A percentile compares a stretch with the other conserved stretches of the same genome.
These are phyloP conservation scores for Protosalanx chinensis DNA, from an alignment of 2,797 vertebrate genomes.

Conservation along the genomic window DNA sequence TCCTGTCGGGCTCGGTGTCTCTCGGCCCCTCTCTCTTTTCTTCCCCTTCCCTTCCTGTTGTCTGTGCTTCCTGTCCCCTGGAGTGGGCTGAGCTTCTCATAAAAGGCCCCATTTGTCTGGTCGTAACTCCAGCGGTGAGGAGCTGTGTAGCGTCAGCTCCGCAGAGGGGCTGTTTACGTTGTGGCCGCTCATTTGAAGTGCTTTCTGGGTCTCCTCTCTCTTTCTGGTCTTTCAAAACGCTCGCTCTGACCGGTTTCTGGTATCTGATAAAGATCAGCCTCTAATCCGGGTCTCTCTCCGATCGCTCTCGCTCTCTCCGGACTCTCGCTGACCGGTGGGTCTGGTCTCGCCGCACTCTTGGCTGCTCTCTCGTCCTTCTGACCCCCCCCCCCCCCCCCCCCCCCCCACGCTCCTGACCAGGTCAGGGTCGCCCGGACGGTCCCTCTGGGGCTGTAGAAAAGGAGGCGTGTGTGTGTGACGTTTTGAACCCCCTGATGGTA, in stretches of 20 bases:
- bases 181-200: slow-evolving; percentile 65
- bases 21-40: no score
- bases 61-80: not conserved
- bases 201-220: slow-evolving; percentile 49
- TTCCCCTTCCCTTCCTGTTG: no score
- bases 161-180: slow-evolving; percentile 61
- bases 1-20: no score
- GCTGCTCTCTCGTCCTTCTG: no score
- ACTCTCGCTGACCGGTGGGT: no score
- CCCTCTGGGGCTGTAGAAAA: slow-evolving; percentile 59
- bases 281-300: no score
- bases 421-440: slow-evolving; percentile 60
- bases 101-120: slow-evolving; percentile 67
- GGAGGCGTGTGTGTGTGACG: slow-evolving; percentile 1
- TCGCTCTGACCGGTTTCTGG: no score
- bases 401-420: no score
- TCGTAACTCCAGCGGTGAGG: slow-evolving; percentile 19
- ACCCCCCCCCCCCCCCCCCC: no score
- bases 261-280: no score
- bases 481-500: not conserved
- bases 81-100: slow-evolving; percentile 32
- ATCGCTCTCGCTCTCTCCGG: no score
- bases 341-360: no score
- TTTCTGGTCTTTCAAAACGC: not conserved
- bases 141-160: slow-evolving; percentile 11